These are phyloP conservation scores for Aleadryas rufinucha DNA, from an alignment of 2,113 vertebrate species.

Conservation along the genomic window DNA sequence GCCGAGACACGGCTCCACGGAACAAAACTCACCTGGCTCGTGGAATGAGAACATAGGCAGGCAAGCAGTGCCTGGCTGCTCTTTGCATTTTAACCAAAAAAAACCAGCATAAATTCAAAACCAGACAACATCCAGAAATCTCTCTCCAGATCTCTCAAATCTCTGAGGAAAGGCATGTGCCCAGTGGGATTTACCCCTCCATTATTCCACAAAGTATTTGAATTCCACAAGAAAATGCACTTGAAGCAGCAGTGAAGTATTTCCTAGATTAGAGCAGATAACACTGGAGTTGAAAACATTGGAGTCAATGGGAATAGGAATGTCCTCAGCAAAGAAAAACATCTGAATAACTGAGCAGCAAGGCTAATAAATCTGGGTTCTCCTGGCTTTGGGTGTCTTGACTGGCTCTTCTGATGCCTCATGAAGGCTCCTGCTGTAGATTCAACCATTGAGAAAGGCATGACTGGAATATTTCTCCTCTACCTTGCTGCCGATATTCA, in stretches of 20 bases:
- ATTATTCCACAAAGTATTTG: background rate
- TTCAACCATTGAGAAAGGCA: background rate
- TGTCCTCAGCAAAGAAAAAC: background rate
- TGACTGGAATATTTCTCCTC: background rate
- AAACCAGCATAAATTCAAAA: background rate
- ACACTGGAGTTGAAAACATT: background rate
- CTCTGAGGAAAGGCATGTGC: background rate
- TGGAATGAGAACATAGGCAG: background rate
- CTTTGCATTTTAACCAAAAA: background rate
- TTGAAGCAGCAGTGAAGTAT: background rate
- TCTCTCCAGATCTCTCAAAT: background rate
- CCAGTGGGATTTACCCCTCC: background rate
- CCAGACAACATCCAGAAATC: background rate
- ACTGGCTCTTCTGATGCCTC: background rate
- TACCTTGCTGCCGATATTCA: background rate
- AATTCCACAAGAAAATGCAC: background rate
- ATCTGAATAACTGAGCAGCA: background rate
- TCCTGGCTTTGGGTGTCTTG: background rate
- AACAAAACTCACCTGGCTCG: background rate
- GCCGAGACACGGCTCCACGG: background rate
- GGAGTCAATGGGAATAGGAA: background rate
- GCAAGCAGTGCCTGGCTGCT: background rate
- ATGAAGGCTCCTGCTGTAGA: background rate
- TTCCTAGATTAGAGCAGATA: conserved; percentile 10
- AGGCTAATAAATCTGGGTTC: background rate